Evolutionary conservation across 2,888 invertebrate species (phyloP), one percentile per base, ranked within the genome.

Genomic region (Caenorhabditis macrosperma): DNA sequence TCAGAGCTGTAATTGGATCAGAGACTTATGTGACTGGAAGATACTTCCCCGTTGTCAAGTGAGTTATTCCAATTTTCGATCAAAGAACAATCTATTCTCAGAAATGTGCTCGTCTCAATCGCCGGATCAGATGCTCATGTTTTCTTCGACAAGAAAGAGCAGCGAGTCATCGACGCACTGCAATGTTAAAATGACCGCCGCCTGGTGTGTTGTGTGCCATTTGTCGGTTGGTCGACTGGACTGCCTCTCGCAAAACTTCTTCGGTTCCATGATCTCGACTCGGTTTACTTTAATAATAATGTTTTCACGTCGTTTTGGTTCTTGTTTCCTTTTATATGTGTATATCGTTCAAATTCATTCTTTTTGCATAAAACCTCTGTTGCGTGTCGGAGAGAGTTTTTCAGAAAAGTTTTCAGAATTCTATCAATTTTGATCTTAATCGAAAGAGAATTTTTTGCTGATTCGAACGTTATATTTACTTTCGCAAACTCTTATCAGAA

Each of bases 11-110:
- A 1, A 41, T 55, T 54, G 71, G 67, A 33, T 66, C 57, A 28
- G 71, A 77, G 48, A 63, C 61, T 2, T 77, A 55, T 38, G 82
- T 63, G 0, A 81, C 82, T 15, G 84, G 84, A n/a, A 64, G 80
- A 67, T 84, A 84, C 24, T 81, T 79, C 35, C 83, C 83, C 3
- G 71, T 83, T 4, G 81, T 83, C n/a, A 79, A 63, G 83, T 83
- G 20, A 69, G 74, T 57, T 15, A 1, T 46, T 35, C 15, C 12
- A 22, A 59, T 30, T 17, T 46, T 35, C 22, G 17, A 33, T 50
- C 41, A 50, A 64, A 28, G 5, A 4, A 44, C 44, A 10, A 44
- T 10, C 26, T 20, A 22, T 9, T 44, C 72, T 50, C 55, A 78
- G 81, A 54, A 68, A 68, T 30, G 82, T 82, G 26, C 68, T 83